Evolutionary conservation across 2,888 invertebrate species (phyloP).

Genomic region (Parelbella ahira): DNA sequence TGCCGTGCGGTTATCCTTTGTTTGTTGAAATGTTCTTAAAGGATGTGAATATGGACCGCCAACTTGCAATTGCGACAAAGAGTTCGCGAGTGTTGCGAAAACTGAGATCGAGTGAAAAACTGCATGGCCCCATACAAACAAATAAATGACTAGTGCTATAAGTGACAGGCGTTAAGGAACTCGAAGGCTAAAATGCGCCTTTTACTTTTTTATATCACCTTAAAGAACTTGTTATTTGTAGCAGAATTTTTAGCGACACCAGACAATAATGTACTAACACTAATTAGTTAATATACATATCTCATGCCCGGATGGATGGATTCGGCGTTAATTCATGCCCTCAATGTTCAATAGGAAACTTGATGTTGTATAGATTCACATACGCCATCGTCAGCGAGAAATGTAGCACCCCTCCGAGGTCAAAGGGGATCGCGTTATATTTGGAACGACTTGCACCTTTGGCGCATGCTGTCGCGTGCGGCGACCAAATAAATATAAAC

Average conservation of each 20-base stretch:
- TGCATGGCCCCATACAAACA: constrained; percentile 23
- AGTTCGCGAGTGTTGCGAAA: constrained; percentile 15
- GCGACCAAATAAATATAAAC: too few relatives aligned
- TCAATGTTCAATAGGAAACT: constrained; percentile 11
- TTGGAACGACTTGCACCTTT: background rate
- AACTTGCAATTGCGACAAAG: constrained; percentile 20
- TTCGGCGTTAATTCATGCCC: too few relatives aligned
- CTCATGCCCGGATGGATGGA: too few relatives aligned
- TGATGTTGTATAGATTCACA: constrained; percentile 6
- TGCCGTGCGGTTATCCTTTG: too few relatives aligned
- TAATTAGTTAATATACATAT: constrained; percentile 12
- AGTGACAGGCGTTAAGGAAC: constrained; percentile 23
- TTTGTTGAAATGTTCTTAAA: background rate
- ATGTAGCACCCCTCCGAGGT: constrained; percentile 9
- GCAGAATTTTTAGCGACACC: constrained; percentile 9
- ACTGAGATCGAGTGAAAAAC: constrained; percentile 18
- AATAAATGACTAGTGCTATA: constrained; percentile 20
- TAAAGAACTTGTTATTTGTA: constrained; percentile 15
- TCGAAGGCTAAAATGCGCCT: constrained; percentile 27
- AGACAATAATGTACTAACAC: constrained; percentile 22
- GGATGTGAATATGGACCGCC: constrained; percentile 12
- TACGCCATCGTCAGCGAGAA: background rate
- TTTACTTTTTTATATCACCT: constrained; percentile 27
- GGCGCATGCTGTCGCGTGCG: too few relatives aligned
- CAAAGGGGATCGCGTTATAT: constrained; percentile 1